Base-by-base conservation (phyloP, 2,113 vertebrate species). In the Perccottus glenii region DNA sequence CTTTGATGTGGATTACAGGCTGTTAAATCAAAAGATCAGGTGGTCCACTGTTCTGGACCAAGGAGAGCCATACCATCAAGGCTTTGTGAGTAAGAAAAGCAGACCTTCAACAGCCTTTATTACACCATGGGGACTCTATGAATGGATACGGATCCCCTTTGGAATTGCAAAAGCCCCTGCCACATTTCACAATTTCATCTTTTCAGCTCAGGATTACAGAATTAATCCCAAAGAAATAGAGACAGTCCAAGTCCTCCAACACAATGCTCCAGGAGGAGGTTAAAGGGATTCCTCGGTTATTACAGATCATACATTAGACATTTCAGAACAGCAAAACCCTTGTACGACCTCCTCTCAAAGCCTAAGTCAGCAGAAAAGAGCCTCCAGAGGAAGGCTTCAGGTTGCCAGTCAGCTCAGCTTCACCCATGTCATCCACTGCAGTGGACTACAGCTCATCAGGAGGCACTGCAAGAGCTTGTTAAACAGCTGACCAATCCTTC, bases 11-110 rank as follows among this genome's bases (percentile, higher is more conserved):
- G 64, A 44, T 8, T 64, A 52, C 5, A 2, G 35, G 5, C 38
- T 32, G 11, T 9, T 64, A 33, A 52, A 64, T 9, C 7, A 44
- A 12, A 70, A 61, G 45, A 67, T 33, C 4, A 38, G n/a, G 2
- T 61, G 57, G 51, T 63, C 57, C 52, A 43, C 51, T 1, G 52
- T 71, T 12, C 45, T 64, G 2, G 53, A 70, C 5, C 59, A 63
- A 43, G 60, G 68, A 3, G 46, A 72, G 42, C 56, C 43, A 6
- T 66, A 73, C 32, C 50, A 55, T 15, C 64, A n/a, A 74, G 45
- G 57, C 5, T 48, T 58, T 44, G n/a, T 48, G 15, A 47, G 14
- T 19, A 33, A 47, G 33, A 11, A 53, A 5, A 61, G 58, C 16
- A 6, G 14, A 19, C 4, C 50, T 15, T 61, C 33, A 4, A 65